These are phyloP conservation scores for Sthenelais limicola DNA, from an alignment of 2,888 invertebrate genomes.

Conservation along the genomic window DNA sequence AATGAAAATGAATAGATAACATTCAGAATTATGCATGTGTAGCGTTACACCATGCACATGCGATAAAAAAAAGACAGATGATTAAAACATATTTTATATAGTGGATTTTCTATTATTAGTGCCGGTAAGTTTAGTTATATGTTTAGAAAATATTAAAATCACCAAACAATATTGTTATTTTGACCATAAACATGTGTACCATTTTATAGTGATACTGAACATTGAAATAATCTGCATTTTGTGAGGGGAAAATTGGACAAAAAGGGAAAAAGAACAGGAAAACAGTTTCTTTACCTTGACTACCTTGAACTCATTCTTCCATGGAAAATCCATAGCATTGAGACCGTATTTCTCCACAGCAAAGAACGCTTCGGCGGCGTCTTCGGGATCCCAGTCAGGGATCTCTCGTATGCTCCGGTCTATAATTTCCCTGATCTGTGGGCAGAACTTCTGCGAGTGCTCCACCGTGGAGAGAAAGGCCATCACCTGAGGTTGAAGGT, in stretches of 20 bases:
- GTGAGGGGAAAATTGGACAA: background rate
- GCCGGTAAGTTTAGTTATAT: too few relatives aligned
- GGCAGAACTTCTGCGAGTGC: slow-evolving; percentile 28
- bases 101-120: too few relatives aligned
- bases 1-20: too few relatives aligned
- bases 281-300: slow-evolving; percentile 34
- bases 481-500: slow-evolving; percentile 28
- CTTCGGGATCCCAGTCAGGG: slow-evolving; percentile 34
- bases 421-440: slow-evolving; percentile 21
- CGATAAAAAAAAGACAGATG: too few relatives aligned
- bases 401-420: slow-evolving; percentile 25
- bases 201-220: too few relatives aligned
- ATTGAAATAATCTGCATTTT: too few relatives aligned
- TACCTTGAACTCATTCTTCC: slow-evolving; percentile 43
- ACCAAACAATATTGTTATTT: too few relatives aligned
- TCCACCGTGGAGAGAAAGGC: slow-evolving; percentile 33
- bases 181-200: too few relatives aligned
- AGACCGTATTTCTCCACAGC: slow-evolving; percentile 38
- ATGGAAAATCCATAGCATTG: slow-evolving; percentile 37
- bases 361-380: slow-evolving; percentile 34
- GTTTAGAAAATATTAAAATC: slow-evolving; percentile 6
- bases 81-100: too few relatives aligned
- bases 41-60: too few relatives aligned
- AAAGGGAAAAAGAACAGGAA: background rate
- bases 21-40: too few relatives aligned